These are phyloP conservation scores for Syngnathus acus DNA, from an alignment of 2,797 vertebrate genomes.

Conservation along the genomic window DNA sequence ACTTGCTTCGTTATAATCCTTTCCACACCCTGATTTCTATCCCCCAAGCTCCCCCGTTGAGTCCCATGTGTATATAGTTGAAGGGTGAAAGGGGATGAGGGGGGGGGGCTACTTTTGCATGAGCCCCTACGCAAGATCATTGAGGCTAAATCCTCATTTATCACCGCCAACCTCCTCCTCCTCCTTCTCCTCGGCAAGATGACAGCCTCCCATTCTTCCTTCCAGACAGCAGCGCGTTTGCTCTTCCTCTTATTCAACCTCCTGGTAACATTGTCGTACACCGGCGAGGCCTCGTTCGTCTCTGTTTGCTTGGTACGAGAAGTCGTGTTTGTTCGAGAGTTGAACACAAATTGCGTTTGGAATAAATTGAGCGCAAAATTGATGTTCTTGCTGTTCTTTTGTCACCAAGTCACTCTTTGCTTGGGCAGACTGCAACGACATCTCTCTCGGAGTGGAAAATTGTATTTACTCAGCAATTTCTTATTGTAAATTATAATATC, in stretches of 20 bases:
- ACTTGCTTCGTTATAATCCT: slow-evolving; percentile 47
- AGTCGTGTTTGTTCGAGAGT: slow-evolving; percentile 35
- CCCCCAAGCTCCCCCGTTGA: slow-evolving; percentile 28
- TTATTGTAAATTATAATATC: background rate
- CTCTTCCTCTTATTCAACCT: slow-evolving; percentile 55
- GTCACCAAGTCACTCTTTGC: background rate
- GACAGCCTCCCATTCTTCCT: slow-evolving; percentile 53
- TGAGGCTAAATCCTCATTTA: slow-evolving; percentile 57
- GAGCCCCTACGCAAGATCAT: slow-evolving; percentile 45
- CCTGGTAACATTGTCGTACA: slow-evolving; percentile 37
- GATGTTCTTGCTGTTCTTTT: background rate
- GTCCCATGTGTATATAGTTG: slow-evolving; percentile 37
- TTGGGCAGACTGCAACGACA: background rate
- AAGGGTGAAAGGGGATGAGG: slow-evolving; percentile 11
- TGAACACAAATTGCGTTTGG: background rate
- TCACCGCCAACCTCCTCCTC: slow-evolving; percentile 21
- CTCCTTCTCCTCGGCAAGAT: slow-evolving; percentile 36
- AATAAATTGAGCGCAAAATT: slow-evolving; percentile 3
- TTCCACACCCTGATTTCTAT: slow-evolving; percentile 34
- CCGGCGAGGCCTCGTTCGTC: slow-evolving; percentile 31
- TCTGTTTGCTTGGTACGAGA: slow-evolving; percentile 46
- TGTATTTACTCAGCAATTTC: background rate
- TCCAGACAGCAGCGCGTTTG: slow-evolving; percentile 58
- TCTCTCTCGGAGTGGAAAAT: background rate
- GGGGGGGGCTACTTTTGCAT: slow-evolving; percentile 40